phyloP scores from a whole-genome alignment of 2,888 invertebrate genomes.

The Auanema sp. region DNA sequence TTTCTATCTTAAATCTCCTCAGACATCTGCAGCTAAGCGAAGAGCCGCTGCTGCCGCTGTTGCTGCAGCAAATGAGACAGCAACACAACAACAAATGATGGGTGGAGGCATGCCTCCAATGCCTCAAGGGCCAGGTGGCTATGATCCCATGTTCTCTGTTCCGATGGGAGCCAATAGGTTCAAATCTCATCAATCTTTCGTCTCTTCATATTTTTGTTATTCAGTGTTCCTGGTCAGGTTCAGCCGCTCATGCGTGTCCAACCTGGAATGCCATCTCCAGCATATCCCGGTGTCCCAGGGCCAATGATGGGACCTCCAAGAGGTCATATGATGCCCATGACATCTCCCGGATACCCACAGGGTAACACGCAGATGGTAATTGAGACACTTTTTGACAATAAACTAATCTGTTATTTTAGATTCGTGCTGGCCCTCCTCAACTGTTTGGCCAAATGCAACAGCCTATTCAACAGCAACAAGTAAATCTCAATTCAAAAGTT shows the following conservation, averaged over 20 bases:
- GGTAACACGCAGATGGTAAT: conserved; percentile 19
- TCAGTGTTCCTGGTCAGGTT: conserved; percentile 19
- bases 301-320: background rate
- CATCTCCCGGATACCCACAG: conserved; percentile 19
- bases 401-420: conserved; percentile 10
- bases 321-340: conserved; percentile 14
- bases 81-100: background rate
- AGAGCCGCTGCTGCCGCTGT: background rate
- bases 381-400: background rate
- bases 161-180: conserved; percentile 23
- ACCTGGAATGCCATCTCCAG: conserved; percentile 9
- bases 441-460: conserved; percentile 18
- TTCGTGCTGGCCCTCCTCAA: conserved; percentile 18
- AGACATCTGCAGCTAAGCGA: background rate
- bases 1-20: background rate
- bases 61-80: background rate
- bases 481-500: background rate
- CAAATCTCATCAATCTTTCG: too few species aligned
- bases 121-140: background rate
- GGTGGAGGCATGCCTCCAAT: too few species aligned
- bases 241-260: conserved; percentile 18
- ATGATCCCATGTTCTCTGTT: conserved; percentile 8
- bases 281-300: conserved; percentile 12
- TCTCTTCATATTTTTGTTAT: conserved; percentile 1
- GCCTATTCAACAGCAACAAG: conserved; percentile 14